Conservation (phyloP, 2,113 vertebrate species). For the Daboia siamensis region DNA sequence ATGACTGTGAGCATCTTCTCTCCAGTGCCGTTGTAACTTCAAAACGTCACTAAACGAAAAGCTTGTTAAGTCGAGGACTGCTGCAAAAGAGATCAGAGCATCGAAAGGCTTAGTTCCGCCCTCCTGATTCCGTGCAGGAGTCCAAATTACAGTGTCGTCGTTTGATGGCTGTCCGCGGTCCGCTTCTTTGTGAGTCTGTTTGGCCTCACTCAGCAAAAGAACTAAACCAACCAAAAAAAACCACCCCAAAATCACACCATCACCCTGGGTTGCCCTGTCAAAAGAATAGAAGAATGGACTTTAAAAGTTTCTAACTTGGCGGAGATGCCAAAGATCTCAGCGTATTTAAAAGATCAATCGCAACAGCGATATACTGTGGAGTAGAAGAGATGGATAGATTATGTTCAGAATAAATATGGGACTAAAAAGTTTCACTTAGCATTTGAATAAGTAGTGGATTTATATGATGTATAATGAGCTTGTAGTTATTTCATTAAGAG, state of each 20-base stretch:
- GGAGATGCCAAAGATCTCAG: too few species aligned
- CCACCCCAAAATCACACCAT: background rate
- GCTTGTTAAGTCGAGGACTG: background rate
- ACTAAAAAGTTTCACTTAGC: too few species aligned
- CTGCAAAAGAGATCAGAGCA: background rate
- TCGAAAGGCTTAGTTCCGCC: background rate
- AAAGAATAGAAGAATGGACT: too few species aligned
- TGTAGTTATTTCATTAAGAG: too few species aligned
- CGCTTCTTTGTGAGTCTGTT: background rate
- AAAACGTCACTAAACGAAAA: background rate
- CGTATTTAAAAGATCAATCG: too few species aligned
- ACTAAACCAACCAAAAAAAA: background rate
- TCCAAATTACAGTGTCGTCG: background rate
- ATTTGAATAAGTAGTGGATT: too few species aligned
- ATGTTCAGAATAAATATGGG: too few species aligned
- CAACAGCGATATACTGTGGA: too few species aligned
- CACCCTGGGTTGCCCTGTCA: background rate
- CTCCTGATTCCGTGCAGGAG: background rate
- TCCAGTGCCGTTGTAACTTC: background rate
- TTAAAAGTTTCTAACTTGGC: too few species aligned
- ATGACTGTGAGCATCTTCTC: background rate
- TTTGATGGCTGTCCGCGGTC: background rate
- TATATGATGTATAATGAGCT: too few species aligned
- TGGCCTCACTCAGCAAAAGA: background rate
- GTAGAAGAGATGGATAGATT: too few species aligned